Evolutionary conservation across 2,113 vertebrate genomes (phyloP).

Genomic region (Ageneiosus marmoratus): DNA sequence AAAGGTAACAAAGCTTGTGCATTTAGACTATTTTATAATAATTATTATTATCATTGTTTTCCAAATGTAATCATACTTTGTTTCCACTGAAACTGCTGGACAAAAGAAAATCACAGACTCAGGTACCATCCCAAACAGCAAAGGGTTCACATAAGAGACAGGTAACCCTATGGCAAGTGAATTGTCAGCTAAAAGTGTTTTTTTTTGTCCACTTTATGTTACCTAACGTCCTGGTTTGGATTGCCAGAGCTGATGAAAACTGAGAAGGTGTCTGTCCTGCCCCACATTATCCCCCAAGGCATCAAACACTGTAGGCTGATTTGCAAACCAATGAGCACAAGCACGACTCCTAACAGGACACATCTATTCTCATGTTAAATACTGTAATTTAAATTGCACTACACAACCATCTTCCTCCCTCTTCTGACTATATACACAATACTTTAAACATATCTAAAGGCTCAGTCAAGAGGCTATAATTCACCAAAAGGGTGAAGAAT

Average conservation of each 20-base stretch:
- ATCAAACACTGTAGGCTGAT: constrained; percentile 36
- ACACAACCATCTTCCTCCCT: constrained; percentile 2
- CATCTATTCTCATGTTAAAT: constrained; percentile 50
- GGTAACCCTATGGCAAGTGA: too few relatives aligned
- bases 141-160: not conserved
- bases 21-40: too few relatives aligned
- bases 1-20: not conserved
- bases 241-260: constrained; percentile 24
- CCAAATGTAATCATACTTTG: too few relatives aligned
- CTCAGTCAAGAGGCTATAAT: too few relatives aligned
- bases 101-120: too few relatives aligned
- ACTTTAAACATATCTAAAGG: not conserved
- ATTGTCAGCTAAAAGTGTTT: not conserved
- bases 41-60: too few relatives aligned
- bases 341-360: constrained; percentile 18
- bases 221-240: not conserved
- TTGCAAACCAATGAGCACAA: constrained; percentile 50
- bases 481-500: not conserved
- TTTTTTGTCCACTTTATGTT: not conserved
- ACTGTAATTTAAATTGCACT: constrained; percentile 30
- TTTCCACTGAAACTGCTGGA: too few relatives aligned
- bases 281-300: constrained; percentile 25
- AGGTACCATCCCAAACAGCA: too few relatives aligned
- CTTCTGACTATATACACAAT: not conserved
- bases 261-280: constrained; percentile 24